Percentiles rank a stretch among this genome's conserved stretches.
These are phyloP conservation scores for Spialia ferax DNA, from an alignment of 2,888 invertebrate genomes.

Conservation along the genomic window DNA sequence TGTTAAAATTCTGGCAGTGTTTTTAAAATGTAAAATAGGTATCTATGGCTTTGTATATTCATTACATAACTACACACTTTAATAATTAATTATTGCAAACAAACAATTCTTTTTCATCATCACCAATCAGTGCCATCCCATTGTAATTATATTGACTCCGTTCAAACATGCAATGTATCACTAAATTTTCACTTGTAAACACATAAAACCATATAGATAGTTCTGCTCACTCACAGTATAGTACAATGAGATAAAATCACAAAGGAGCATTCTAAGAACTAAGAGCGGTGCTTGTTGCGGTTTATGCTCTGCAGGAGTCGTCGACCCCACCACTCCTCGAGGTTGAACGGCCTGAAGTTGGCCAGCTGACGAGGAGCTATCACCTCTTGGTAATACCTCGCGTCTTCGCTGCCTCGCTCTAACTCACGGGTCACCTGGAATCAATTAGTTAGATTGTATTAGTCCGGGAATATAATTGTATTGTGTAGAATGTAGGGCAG, in stretches of 20 bases:
- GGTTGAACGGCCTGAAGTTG: constrained; percentile 92
- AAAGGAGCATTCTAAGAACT: constrained; percentile 53
- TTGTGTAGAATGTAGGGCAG: no score
- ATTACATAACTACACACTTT: constrained; percentile 1
- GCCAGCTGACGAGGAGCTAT: constrained; percentile 84
- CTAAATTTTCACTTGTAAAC: constrained; percentile 33
- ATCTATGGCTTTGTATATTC: background rate
- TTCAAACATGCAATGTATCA: constrained; percentile 25
- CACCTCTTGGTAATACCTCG: constrained; percentile 89
- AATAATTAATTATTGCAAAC: background rate
- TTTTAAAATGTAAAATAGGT: constrained; percentile 17
- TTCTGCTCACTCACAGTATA: constrained; percentile 40
- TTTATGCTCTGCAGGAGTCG: constrained; percentile 89
- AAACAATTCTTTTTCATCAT: constrained; percentile 1
- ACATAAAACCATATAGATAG: constrained; percentile 25
- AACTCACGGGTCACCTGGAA: constrained; percentile 85
- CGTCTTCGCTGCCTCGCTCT: constrained; percentile 83
- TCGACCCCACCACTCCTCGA: constrained; percentile 92
- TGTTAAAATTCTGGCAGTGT: constrained; percentile 23
- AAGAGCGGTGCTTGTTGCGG: constrained; percentile 82
- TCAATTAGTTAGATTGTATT: background rate
- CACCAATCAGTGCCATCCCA: background rate
- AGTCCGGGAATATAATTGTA: no score
- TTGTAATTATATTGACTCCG: constrained; percentile 5
- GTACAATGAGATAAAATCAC: constrained; percentile 41